phyloP scores from a whole-genome alignment of 2,797 vertebrate genomes.

The Nannoperca australis region DNA sequence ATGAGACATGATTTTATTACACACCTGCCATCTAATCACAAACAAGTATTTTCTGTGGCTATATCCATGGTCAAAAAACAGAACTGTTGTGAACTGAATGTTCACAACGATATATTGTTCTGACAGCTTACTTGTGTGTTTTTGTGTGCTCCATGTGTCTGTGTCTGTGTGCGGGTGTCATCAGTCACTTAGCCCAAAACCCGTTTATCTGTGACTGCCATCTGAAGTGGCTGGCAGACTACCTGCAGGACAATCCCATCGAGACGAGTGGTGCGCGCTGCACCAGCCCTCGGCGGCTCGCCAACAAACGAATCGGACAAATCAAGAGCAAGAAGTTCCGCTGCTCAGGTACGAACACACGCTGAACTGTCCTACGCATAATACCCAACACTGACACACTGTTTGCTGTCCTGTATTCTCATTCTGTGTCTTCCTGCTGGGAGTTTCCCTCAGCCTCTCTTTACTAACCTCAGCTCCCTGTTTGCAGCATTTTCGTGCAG shows the following conservation, averaged over 20 bases:
- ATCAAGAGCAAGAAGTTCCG: slow-evolving; percentile 99
- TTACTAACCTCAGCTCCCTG: slow-evolving; percentile 62
- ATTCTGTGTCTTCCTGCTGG: slow-evolving; percentile 76
- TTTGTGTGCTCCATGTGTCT: slow-evolving; percentile 37
- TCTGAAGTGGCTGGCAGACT: slow-evolving; percentile 99
- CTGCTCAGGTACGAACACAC: slow-evolving; percentile 94
- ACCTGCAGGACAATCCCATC: slow-evolving; percentile 97
- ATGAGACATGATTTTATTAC: background rate
- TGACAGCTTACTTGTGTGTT: slow-evolving; percentile 35
- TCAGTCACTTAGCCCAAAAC: slow-evolving; percentile 94
- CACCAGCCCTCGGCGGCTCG: slow-evolving; percentile 95
- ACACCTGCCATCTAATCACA: background rate
- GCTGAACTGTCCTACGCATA: background rate
- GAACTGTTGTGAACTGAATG: too few species aligned
- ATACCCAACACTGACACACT: slow-evolving; percentile 1
- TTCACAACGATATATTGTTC: background rate
- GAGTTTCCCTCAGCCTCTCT: slow-evolving; percentile 64
- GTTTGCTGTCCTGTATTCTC: slow-evolving; percentile 50
- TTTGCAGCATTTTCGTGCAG: slow-evolving; percentile 26
- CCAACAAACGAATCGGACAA: slow-evolving; percentile 98
- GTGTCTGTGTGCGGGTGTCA: slow-evolving; percentile 29
- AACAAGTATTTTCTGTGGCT: background rate
- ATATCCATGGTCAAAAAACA: background rate
- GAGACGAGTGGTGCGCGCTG: slow-evolving; percentile 98
- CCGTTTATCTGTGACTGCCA: slow-evolving; percentile 99